Conservation (phyloP, 2,113 vertebrate species). For the Leptosomus discolor region DNA sequence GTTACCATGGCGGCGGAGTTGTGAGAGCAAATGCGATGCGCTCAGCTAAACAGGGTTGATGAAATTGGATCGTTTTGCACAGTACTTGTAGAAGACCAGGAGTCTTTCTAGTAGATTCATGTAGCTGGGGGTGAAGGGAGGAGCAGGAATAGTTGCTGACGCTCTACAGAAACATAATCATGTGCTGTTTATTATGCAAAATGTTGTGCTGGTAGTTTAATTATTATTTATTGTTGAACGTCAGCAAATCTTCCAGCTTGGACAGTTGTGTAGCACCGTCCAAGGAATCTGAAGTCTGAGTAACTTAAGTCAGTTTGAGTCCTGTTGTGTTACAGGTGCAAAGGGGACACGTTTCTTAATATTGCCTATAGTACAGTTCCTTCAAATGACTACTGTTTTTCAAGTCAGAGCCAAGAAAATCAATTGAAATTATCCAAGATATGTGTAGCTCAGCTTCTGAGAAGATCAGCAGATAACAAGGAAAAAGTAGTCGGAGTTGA, state of each 20-base stretch:
- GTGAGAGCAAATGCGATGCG: rapidly evolving
- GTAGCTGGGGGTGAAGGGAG: neutral
- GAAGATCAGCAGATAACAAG: neutral
- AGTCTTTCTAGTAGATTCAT: neutral
- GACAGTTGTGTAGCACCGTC: neutral
- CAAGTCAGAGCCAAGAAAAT: neutral
- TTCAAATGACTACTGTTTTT: neutral
- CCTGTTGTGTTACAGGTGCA: neutral
- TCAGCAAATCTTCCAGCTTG: neutral
- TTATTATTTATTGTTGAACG: neutral
- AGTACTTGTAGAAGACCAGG: neutral
- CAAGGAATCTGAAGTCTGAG: neutral
- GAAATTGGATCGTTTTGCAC: neutral
- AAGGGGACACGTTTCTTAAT: neutral
- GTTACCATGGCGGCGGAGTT: neutral
- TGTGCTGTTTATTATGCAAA: neutral
- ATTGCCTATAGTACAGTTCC: neutral
- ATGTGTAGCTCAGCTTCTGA: neutral
- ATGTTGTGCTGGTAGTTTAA: neutral
- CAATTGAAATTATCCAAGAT: neutral
- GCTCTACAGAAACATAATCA: neutral
- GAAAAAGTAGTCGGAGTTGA: neutral
- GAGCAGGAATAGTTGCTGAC: neutral
- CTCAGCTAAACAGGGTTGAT: neutral
- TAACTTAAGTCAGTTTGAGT: neutral